Base-by-base conservation (phyloP, 2,797 vertebrate genomes). In the Chromis chromis region DNA sequence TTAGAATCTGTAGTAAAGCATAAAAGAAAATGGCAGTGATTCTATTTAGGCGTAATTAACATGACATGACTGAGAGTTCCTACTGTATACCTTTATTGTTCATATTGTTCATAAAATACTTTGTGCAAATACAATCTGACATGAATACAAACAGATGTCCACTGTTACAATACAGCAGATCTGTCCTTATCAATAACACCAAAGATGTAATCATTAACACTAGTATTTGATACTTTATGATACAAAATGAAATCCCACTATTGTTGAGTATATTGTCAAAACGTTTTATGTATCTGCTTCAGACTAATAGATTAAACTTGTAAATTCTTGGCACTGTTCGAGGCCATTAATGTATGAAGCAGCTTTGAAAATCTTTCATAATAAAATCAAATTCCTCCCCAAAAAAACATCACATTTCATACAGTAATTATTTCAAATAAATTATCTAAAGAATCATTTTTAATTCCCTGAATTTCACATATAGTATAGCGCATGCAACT, bases 61-160 rank as follows among this genome's bases (percentile, higher is more conserved):
- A 55, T 4, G 19, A 57, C 25, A 55, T 4, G 19, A 57, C 36
- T 12, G 6, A 63, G 21, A 65, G 3, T 22, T 61, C n/a, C 4
- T 25, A 62, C 25, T 64, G 6, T 16, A 79, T 49, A 79, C 10
- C 54, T 91, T 90, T 90, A 91, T 88, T 91, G 53, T 83, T 85
- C 60, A 82, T 90, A 91, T 88, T 91, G 53, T 83, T 85, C 60
- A 82, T 83, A 76, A 88, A 88, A 82, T 79, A 76, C 67, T 71
- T 78, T 70, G 40, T 59, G 71, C 39, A 78, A 63, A 81, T 72
- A 77, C 70, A 74, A 22, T 82, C 69, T 50, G 31, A 83, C 65
- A 82, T 11, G 1, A 12, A 78, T 66, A 71, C 74, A 81, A 74
- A 70, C 61, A 74, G 42, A 63, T 69, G 4, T 79, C 59, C 24